Percentiles rank a stretch among this genome's conserved stretches.
These are phyloP conservation scores for Pseudochirops cupreus DNA, from an alignment of 2,797 vertebrate species.

Conservation along the genomic window DNA sequence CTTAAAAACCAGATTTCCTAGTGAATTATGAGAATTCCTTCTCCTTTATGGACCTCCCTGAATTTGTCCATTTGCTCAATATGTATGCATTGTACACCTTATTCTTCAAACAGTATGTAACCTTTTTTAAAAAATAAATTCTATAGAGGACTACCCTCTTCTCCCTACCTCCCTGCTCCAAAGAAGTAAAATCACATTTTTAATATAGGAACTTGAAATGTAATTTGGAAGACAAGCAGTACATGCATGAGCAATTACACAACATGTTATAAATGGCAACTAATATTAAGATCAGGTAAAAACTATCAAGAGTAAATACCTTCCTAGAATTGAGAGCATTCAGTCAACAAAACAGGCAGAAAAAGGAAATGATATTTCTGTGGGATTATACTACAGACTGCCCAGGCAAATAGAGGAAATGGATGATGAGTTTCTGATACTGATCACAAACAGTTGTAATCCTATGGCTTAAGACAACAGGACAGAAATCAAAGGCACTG, in stretches of 20 bases:
- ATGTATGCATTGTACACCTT: background rate
- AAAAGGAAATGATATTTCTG: background rate
- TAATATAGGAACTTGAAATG: background rate
- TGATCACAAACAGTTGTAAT: background rate
- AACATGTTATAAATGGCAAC: background rate
- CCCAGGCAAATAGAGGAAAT: background rate
- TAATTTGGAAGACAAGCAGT: slow-evolving; percentile 4
- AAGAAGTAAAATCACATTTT: background rate
- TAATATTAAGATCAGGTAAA: background rate
- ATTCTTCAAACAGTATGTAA: background rate
- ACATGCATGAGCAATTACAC: background rate
- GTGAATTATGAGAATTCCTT: background rate
- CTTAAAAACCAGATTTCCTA: slow-evolving; percentile 7
- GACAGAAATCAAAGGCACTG: background rate
- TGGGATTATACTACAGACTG: background rate
- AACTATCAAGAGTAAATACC: background rate
- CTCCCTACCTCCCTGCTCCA: accelerated
- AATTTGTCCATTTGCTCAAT: background rate
- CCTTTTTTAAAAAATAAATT: background rate
- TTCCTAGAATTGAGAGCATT: background rate
- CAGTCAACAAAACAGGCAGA: background rate
- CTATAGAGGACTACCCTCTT: background rate
- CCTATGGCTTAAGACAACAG: background rate
- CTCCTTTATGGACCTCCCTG: background rate
- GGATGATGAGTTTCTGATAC: background rate